phyloP scores from a whole-genome alignment of 1,140 invertebrate genomes.

The Batillaria attramentaria region DNA sequence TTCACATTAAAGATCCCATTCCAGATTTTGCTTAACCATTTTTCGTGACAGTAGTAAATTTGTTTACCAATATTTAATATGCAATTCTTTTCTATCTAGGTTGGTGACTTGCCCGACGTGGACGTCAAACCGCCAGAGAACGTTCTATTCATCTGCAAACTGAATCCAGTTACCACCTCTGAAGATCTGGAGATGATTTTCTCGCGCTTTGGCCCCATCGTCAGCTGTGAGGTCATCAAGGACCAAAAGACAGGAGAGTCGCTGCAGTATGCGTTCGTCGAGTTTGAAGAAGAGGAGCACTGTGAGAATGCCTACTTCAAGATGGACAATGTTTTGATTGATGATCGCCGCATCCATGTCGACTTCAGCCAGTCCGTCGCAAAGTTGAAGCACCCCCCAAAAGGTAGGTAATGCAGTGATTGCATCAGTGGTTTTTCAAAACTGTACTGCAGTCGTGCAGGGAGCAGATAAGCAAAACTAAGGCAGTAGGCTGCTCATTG shows the following conservation, averaged over 20 bases:
- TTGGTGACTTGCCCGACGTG: conserved; percentile 97
- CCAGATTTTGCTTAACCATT: neutral
- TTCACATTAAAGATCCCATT: too few species aligned
- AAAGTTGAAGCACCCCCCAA: conserved; percentile 73
- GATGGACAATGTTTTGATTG: conserved; percentile 99
- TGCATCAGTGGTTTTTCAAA: neutral
- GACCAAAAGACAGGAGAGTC: conserved; percentile 95
- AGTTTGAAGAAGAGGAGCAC: conserved; percentile 94
- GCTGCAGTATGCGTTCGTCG: conserved; percentile 99
- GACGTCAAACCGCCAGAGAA: conserved; percentile 99
- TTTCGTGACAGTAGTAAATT: neutral
- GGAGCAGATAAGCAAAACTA: too few species aligned
- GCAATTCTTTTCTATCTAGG: conserved; percentile 51
- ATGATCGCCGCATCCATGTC: conserved; percentile 98
- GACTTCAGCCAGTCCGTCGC: conserved; percentile 99
- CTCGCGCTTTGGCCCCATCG: conserved; percentile 73
- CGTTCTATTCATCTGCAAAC: conserved; percentile 99
- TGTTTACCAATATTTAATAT: too few species aligned
- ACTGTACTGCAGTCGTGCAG: too few species aligned
- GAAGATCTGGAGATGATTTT: conserved; percentile 99
- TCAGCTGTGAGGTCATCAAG: conserved; percentile 93
- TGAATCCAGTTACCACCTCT: conserved; percentile 99
- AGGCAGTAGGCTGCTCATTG: too few species aligned
- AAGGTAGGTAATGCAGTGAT: conserved; percentile 33
- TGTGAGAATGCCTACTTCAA: conserved; percentile 99